A percentile compares a stretch with the other conserved stretches of the same genome.
These are phyloP conservation scores for Phaedon cochleariae DNA, from an alignment of 2,888 invertebrate genomes.

Conservation along the genomic window DNA sequence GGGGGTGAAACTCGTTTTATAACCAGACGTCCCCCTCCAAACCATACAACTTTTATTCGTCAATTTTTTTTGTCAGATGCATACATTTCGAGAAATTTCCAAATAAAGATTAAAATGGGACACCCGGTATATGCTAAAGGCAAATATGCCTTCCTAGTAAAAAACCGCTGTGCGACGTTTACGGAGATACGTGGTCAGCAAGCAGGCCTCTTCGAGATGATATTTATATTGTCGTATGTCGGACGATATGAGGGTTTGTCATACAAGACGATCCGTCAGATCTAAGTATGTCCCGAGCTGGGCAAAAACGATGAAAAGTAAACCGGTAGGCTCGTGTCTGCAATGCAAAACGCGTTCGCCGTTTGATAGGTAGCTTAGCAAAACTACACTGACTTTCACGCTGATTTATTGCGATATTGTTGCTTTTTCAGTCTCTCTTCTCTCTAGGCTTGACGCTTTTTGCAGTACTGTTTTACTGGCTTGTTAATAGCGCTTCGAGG, in stretches of 20 bases:
- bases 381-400: conserved; percentile 26
- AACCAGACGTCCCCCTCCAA: no score
- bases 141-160: conserved; percentile 18
- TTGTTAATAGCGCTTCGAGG: not conserved
- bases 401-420: conserved; percentile 33
- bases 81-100: no score
- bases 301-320: conserved; percentile 37
- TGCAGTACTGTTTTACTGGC: not conserved
- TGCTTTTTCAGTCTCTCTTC: conserved; percentile 20
- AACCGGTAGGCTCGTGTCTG: conserved; percentile 50
- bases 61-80: no score
- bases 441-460: conserved; percentile 1
- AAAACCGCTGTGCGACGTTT: conserved; percentile 15
- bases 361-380: conserved; percentile 31
- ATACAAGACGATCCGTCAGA: conserved; percentile 43
- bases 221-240: conserved; percentile 47
- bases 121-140: conserved; percentile 6
- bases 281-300: conserved; percentile 19
- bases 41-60: no score
- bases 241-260: conserved; percentile 48
- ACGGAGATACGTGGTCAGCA: conserved; percentile 38
- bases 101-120: no score
- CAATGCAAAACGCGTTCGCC: conserved; percentile 42
- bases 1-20: no score
- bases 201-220: conserved; percentile 42